These are phyloP conservation scores for Apeltes quadracus DNA, from an alignment of 2,113 vertebrate species.

Conservation along the genomic window DNA sequence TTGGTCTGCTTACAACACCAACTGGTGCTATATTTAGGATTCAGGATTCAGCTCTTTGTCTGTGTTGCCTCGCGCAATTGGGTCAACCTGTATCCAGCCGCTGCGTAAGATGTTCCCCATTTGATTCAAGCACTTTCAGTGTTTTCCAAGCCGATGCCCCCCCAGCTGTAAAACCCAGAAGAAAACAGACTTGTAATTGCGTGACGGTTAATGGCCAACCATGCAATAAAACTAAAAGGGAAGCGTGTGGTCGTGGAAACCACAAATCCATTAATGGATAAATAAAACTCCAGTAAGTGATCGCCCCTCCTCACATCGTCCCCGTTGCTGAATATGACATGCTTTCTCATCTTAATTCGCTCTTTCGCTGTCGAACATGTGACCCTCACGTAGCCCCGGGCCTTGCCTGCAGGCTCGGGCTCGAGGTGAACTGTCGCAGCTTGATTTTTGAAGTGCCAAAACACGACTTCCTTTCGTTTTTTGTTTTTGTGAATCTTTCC, in stretches of 20 bases:
- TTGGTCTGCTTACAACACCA: constrained; percentile 75
- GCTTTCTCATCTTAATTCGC: constrained; percentile 21
- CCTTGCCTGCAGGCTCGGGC: constrained; percentile 49
- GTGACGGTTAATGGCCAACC: constrained; percentile 5
- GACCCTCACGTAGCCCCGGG: constrained; percentile 22
- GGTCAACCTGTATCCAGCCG: constrained; percentile 52
- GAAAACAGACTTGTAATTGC: constrained; percentile 32
- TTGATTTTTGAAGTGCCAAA: constrained; percentile 59
- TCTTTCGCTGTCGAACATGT: neutral
- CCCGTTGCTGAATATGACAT: constrained; percentile 26
- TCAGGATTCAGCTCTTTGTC: constrained; percentile 75
- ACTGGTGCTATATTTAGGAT: constrained; percentile 89
- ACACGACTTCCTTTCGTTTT: neutral
- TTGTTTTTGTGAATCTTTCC: neutral
- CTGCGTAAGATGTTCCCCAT: constrained; percentile 20
- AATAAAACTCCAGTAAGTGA: neutral
- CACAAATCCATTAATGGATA: neutral
- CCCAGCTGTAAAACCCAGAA: too few relatives aligned
- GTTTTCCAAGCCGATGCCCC: too few relatives aligned
- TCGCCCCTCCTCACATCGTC: neutral
- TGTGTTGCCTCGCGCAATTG: constrained; percentile 59
- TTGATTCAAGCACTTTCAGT: constrained; percentile 50
- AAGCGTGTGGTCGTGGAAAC: constrained; percentile 24
- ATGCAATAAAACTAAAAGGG: constrained; percentile 59
- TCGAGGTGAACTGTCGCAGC: constrained; percentile 27